Percentiles rank a stretch among this genome's conserved stretches.
Evolutionary conservation across 23 tunicate species (phyloP).

Genomic region (Styela clava): DNA sequence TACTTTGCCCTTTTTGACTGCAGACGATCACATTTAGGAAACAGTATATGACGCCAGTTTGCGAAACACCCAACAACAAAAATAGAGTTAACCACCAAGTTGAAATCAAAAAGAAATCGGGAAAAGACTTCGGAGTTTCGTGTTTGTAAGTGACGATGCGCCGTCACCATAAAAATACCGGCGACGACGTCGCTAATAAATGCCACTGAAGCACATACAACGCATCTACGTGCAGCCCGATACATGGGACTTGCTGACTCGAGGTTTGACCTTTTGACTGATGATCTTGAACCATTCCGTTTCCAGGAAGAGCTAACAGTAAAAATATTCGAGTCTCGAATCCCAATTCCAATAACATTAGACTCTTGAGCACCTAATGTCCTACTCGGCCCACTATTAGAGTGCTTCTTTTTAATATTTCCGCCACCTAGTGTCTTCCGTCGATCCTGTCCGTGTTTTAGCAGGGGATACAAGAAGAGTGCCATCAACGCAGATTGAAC

Average conservation of each 20-base stretch:
- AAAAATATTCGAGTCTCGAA: conserved; percentile 24
- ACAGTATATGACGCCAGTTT: conserved; percentile 22
- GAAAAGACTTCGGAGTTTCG: background rate
- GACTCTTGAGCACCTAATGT: conserved; percentile 4
- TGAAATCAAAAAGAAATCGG: conserved; percentile 4
- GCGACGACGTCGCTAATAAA: conserved; percentile 41
- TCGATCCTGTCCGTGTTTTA: conserved; percentile 19
- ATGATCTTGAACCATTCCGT: conserved; percentile 25
- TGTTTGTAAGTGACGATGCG: background rate
- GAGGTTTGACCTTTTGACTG: conserved; percentile 6
- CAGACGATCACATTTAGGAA: conserved; percentile 3
- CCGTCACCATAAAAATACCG: background rate
- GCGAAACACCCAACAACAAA: conserved; percentile 20
- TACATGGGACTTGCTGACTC: conserved; percentile 3
- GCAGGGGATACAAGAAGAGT: conserved; percentile 60
- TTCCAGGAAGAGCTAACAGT: conserved; percentile 21
- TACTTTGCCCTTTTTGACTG: background rate
- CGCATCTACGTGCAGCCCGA: conserved; percentile 41
- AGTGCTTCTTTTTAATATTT: background rate
- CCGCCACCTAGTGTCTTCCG: background rate
- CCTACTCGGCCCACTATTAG: background rate
- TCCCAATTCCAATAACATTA: background rate
- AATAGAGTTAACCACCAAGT: conserved; percentile 5
- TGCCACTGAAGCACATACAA: conserved; percentile 28
- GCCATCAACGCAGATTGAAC: conserved; percentile 52